Evolutionary conservation across 2,113 vertebrate genomes (phyloP).

Genomic region (Nothoprocta perdicaria): DNA sequence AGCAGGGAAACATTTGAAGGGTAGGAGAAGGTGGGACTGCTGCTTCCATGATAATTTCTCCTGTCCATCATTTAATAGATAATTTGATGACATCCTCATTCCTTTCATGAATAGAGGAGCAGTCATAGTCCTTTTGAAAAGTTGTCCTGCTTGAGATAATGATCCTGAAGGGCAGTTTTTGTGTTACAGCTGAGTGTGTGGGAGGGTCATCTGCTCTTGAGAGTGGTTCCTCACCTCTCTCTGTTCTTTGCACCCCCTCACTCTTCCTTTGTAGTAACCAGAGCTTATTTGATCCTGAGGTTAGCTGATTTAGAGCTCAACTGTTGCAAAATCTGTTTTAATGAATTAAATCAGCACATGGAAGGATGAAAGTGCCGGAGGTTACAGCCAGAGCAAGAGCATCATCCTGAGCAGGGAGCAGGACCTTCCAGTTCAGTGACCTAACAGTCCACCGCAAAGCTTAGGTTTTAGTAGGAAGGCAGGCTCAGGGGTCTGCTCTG

Average conservation of each 20-base stretch:
- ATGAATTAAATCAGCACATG: background rate
- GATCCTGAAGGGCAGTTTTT: conserved; percentile 10
- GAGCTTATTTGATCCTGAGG: background rate
- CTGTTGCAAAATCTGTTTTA: background rate
- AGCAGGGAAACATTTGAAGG: background rate
- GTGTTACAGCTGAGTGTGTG: background rate
- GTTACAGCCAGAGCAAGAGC: conserved; percentile 7
- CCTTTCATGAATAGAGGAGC: background rate
- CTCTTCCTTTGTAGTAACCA: conserved; percentile 14
- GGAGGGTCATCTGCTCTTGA: conserved; percentile 12
- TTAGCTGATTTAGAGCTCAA: conserved; percentile 16
- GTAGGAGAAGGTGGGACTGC: background rate
- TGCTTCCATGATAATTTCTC: background rate
- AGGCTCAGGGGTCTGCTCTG: background rate
- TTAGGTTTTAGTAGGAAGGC: background rate
- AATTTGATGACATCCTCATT: background rate
- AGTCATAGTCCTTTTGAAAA: background rate
- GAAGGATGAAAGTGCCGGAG: conserved; percentile 14
- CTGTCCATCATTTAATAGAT: background rate
- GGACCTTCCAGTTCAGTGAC: conserved; percentile 40
- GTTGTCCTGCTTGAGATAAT: conserved; percentile 1
- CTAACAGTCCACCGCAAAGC: background rate
- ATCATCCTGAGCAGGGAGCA: background rate
- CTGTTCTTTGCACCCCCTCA: background rate
- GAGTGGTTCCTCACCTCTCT: conserved; percentile 15